These are phyloP conservation scores for Drusus annulatus DNA, from an alignment of 1,140 invertebrate species.

Conservation along the genomic window DNA sequence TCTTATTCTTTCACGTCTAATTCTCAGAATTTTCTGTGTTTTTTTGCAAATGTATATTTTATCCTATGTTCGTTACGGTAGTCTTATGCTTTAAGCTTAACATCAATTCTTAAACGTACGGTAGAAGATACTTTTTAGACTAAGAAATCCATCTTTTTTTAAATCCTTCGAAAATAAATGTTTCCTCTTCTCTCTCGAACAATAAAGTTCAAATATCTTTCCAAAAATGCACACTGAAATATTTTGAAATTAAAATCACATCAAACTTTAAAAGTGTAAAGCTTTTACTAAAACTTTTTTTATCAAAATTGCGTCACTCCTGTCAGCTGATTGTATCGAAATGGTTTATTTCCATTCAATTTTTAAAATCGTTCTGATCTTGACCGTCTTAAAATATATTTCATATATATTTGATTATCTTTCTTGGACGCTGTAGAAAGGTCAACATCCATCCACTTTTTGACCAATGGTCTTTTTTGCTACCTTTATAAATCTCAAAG, in stretches of 20 bases:
- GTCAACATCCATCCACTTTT: neutral
- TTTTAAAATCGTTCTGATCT: neutral
- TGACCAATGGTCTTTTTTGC: neutral
- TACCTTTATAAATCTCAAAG: neutral
- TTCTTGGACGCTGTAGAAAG: neutral
- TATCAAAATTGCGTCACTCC: conserved; percentile 5
- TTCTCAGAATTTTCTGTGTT: neutral
- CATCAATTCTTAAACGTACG: neutral
- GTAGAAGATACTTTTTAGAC: neutral
- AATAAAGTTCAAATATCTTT: conserved; percentile 35
- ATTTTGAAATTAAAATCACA: conserved; percentile 51
- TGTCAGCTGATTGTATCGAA: neutral
- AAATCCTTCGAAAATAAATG: conserved; percentile 45
- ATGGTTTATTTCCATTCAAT: neutral
- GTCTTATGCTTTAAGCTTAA: neutral
- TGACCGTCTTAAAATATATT: neutral
- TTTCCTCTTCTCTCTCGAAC: conserved; percentile 1
- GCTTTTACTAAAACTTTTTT: neutral
- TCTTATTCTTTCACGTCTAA: neutral
- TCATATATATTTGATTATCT: neutral
- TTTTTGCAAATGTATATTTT: neutral
- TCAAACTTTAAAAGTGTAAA: conserved; percentile 45
- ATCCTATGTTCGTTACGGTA: neutral
- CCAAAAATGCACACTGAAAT: conserved; percentile 48
- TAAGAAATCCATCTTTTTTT: conserved; percentile 23